These are phyloP conservation scores for Gambelia wislizenii DNA, from an alignment of 2,797 vertebrate species.

Conservation along the genomic window DNA sequence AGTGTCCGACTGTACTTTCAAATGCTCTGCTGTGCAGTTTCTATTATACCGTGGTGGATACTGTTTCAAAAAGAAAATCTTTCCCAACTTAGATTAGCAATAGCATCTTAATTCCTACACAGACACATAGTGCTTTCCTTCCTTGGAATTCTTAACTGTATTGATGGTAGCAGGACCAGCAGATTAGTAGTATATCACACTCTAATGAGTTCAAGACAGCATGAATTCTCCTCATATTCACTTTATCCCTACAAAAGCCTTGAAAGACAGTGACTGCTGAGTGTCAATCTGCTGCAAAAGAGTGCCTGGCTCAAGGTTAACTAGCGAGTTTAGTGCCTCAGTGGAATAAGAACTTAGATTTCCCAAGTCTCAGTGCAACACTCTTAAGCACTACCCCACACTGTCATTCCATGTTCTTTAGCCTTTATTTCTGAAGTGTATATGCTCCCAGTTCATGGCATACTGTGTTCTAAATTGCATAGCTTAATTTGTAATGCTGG, in stretches of 20 bases:
- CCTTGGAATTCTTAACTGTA: neutral
- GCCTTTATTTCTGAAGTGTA: neutral
- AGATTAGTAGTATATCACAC: neutral
- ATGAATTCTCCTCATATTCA: neutral
- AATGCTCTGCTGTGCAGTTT: neutral
- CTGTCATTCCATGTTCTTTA: neutral
- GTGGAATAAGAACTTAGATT: neutral
- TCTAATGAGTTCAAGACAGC: neutral
- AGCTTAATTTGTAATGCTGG: neutral
- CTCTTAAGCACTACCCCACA: neutral
- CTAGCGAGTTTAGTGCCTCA: neutral
- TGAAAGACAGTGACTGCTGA: neutral
- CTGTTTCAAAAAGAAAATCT: neutral
- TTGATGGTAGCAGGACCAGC: neutral
- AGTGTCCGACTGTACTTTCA: too few relatives aligned
- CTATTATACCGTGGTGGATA: neutral
- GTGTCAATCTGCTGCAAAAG: neutral
- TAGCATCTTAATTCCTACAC: neutral
- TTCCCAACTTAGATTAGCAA: neutral
- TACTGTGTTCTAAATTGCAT: neutral
- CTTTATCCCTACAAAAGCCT: neutral
- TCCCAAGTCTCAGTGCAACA: neutral
- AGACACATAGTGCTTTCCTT: neutral
- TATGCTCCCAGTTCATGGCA: neutral
- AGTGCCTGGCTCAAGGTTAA: neutral